Conservation (phyloP, 2,888 invertebrate genomes). For the Glaucopsyche alexis region DNA sequence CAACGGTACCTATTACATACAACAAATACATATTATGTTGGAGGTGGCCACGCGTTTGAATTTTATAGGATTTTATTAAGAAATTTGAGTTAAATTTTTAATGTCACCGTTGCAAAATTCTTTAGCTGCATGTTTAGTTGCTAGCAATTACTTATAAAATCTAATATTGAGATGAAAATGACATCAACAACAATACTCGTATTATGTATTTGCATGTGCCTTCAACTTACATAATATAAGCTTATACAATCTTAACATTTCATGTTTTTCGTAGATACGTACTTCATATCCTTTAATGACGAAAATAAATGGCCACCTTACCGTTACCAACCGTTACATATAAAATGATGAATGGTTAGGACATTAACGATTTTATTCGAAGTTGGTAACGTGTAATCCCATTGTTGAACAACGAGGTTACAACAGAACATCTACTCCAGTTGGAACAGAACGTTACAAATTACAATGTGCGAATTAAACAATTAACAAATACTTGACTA, state of each 20-base stretch:
- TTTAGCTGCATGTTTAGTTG: too few species aligned
- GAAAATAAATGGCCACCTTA: not conserved
- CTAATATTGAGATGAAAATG: too few species aligned
- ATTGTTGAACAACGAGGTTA: constrained; percentile 4
- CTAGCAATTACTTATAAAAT: too few species aligned
- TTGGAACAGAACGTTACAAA: not conserved
- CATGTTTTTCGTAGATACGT: too few species aligned
- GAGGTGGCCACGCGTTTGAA: not conserved
- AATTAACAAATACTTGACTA: not conserved
- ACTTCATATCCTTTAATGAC: too few species aligned
- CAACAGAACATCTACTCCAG: not conserved
- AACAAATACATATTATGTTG: constrained; percentile 21
- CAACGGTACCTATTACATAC: constrained; percentile 23
- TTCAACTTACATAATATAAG: too few species aligned
- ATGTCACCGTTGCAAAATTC: not conserved
- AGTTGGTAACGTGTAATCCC: constrained; percentile 20
- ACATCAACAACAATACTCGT: too few species aligned
- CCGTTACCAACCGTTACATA: constrained; percentile 8
- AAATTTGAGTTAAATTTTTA: not conserved
- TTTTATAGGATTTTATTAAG: not conserved
- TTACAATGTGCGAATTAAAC: not conserved
- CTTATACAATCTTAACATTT: too few species aligned
- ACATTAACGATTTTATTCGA: constrained; percentile 2
- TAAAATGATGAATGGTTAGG: constrained; percentile 26
- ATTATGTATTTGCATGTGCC: too few species aligned